Evolutionary conservation across 2,113 vertebrate species (phyloP).

Genomic region (Clarias macrocephalus): DNA sequence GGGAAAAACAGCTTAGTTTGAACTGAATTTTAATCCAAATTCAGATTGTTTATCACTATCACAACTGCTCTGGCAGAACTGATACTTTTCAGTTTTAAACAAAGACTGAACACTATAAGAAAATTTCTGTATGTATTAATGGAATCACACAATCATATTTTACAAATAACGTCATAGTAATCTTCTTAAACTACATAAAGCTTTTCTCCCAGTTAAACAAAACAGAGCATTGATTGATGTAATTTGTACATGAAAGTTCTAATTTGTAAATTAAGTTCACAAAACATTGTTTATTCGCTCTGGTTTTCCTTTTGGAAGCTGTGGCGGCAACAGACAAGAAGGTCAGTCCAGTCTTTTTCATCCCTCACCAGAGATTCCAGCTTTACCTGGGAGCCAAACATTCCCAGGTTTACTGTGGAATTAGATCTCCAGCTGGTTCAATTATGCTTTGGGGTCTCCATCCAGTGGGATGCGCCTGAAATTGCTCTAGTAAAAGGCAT

Average conservation of each 20-base stretch:
- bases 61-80: not conserved
- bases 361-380: not conserved
- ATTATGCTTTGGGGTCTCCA: not conserved
- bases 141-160: not conserved
- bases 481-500: not conserved
- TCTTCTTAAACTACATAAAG: not conserved
- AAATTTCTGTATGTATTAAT: not conserved
- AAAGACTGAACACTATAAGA: not conserved
- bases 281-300: not conserved
- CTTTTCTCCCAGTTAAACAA: not conserved
- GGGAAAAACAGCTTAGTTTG: not conserved
- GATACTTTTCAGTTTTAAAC: not conserved
- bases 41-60: not conserved
- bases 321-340: not conserved
- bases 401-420: not conserved
- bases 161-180: not conserved
- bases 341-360: not conserved
- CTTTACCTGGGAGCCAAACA: not conserved
- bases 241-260: no score
- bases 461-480: not conserved
- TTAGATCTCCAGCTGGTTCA: not conserved
- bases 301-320: not conserved
- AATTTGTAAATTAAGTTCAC: not conserved
- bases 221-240: not conserved
- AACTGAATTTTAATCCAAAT: not conserved